A percentile compares a stretch with the other conserved stretches of the same genome.
Conservation (phyloP, 2,797 vertebrate species). For the Australoheros facetus region DNA sequence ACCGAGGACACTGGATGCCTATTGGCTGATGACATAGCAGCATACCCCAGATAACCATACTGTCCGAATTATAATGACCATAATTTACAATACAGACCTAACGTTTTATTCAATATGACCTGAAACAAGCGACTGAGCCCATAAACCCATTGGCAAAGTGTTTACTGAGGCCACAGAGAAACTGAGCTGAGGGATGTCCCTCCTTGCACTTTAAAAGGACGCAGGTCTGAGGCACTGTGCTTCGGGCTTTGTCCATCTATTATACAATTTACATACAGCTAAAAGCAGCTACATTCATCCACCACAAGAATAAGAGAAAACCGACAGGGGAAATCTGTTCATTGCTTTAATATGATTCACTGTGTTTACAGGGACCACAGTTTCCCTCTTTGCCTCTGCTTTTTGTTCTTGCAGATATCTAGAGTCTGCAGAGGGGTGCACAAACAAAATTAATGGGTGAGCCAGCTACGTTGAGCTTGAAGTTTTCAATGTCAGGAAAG, state of each 20-base stretch:
- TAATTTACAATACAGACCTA: not conserved
- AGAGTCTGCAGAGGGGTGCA: too few species aligned
- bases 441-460: too few species aligned
- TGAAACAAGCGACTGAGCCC: not conserved
- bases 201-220: too few species aligned
- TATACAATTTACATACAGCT: not conserved
- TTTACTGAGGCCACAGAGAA: not conserved
- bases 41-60: not conserved
- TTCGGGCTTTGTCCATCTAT: not conserved
- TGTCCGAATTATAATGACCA: not conserved
- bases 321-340: not conserved
- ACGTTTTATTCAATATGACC: not conserved
- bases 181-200: not conserved
- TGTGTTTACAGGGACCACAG: not conserved
- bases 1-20: not conserved
- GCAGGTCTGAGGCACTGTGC: not conserved
- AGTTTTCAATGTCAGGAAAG: too few species aligned
- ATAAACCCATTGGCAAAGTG: not conserved
- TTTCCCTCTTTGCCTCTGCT: not conserved
- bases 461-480: too few species aligned
- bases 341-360: not conserved
- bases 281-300: not conserved
- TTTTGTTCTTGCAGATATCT: too few species aligned
- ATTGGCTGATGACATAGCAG: not conserved
- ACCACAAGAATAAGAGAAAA: not conserved